Percentiles rank a stretch among this genome's conserved stretches.
phyloP scores from a whole-genome alignment of 2,888 invertebrate species.

The Camptogramma bilineatum region DNA sequence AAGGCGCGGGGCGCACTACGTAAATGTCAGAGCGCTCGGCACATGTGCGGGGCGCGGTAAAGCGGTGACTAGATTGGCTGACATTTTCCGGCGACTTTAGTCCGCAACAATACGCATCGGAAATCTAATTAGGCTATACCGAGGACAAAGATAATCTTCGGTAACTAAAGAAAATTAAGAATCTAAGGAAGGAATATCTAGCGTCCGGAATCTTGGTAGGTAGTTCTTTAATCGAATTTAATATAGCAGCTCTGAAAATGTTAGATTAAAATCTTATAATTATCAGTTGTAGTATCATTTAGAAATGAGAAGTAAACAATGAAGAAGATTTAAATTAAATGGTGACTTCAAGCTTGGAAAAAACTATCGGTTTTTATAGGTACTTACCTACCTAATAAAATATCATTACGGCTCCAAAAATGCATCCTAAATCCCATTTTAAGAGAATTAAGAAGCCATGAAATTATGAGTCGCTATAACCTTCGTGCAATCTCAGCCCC shows the following conservation, averaged over 20 bases:
- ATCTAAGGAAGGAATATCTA: neutral
- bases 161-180: neutral
- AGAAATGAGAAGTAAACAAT: too few species aligned
- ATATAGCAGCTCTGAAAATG: neutral
- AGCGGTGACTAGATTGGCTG: constrained; percentile 56
- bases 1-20: constrained; percentile 81
- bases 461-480: neutral
- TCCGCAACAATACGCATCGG: constrained; percentile 12
- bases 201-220: neutral
- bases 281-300: too few species aligned
- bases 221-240: neutral
- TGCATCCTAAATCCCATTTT: too few species aligned
- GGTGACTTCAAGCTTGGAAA: neutral
- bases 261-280: neutral
- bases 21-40: constrained; percentile 82
- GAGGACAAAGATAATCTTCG: constrained; percentile 18
- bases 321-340: too few species aligned
- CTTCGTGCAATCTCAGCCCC: neutral
- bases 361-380: neutral
- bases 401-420: too few species aligned
- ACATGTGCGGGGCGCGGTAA: constrained; percentile 79
- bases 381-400: too few species aligned
- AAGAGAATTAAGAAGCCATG: too few species aligned
- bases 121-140: constrained; percentile 33
- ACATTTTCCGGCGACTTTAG: constrained; percentile 54